These are phyloP conservation scores for Temnothorax unifasciatus DNA, from an alignment of 2,888 invertebrate species.

Conservation along the genomic window DNA sequence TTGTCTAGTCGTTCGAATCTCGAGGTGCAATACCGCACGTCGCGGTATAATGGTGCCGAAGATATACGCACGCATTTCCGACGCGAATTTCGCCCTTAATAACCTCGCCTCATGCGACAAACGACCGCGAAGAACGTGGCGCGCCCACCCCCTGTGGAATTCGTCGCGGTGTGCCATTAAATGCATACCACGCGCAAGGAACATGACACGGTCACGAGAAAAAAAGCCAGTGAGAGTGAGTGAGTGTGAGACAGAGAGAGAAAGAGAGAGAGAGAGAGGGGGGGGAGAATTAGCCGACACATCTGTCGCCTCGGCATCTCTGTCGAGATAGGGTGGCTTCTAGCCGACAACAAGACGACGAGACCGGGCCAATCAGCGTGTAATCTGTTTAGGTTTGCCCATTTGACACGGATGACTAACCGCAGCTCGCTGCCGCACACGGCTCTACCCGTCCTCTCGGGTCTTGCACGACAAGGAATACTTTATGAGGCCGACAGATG, in stretches of 20 bases:
- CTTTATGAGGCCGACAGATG: constrained; percentile 81
- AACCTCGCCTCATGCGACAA: constrained; percentile 42
- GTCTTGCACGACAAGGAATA: constrained; percentile 72
- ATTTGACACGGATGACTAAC: constrained; percentile 83
- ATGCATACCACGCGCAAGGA: constrained; percentile 74
- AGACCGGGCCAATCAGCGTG: constrained; percentile 78
- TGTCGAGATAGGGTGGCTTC: constrained; percentile 47
- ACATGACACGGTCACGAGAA: constrained; percentile 36
- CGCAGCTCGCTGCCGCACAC: constrained; percentile 69
- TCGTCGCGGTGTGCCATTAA: constrained; percentile 78
- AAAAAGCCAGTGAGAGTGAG: constrained; percentile 30
- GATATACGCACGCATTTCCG: constrained; percentile 49
- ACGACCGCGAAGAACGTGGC: constrained; percentile 40
- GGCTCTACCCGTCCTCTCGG: constrained; percentile 56
- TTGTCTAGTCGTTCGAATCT: constrained; percentile 42
- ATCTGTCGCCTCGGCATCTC: constrained; percentile 76
- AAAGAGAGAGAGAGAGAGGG: constrained; percentile 51
- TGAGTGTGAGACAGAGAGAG: constrained; percentile 43
- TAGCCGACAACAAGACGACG: constrained; percentile 52
- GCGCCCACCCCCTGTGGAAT: constrained; percentile 68
- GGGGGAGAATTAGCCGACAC: constrained; percentile 78
- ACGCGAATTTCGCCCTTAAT: constrained; percentile 53
- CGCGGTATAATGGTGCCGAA: constrained; percentile 19
- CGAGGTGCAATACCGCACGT: constrained; percentile 26
- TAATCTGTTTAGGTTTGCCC: constrained; percentile 84